Percentiles rank a stretch among this genome's conserved stretches.
Conservation (phyloP, 2,113 vertebrate genomes). For the Paralichthys olivaceus region DNA sequence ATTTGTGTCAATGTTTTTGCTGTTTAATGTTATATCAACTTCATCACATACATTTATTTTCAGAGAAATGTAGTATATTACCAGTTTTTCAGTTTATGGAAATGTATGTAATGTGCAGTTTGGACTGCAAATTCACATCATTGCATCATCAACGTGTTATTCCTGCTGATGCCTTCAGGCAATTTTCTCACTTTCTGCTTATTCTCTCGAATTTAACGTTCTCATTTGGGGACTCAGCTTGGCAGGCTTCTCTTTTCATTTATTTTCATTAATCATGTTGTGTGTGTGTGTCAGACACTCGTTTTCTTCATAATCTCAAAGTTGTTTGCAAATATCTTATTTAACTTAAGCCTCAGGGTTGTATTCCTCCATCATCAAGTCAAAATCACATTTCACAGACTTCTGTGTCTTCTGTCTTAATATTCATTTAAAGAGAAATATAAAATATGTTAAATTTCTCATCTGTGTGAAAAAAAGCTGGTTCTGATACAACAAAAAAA, state of each 20-base stretch:
- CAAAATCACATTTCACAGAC: neutral
- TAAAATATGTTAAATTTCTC: neutral
- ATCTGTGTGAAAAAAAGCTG: too few species aligned
- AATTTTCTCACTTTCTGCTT: conserved; percentile 9
- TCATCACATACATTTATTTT: neutral
- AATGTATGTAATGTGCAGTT: neutral
- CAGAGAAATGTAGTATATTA: neutral
- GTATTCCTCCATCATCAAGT: neutral
- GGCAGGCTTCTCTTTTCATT: conserved; percentile 30
- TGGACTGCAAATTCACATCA: neutral
- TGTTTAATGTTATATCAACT: neutral
- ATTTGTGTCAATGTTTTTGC: neutral
- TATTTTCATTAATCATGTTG: conserved; percentile 22
- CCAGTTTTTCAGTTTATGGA: neutral
- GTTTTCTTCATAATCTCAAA: neutral
- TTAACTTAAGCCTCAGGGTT: neutral
- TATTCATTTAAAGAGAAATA: too few species aligned
- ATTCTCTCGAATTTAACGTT: conserved; percentile 9
- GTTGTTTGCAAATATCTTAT: neutral
- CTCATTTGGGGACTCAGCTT: conserved; percentile 4
- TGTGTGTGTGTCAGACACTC: neutral
- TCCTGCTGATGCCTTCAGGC: neutral
- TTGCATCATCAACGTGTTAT: neutral
- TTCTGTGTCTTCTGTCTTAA: too few species aligned
- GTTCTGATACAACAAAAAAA: too few species aligned